These are phyloP conservation scores for Nemotelus nigrinus DNA, from an alignment of 2,888 invertebrate species.

Conservation along the genomic window DNA sequence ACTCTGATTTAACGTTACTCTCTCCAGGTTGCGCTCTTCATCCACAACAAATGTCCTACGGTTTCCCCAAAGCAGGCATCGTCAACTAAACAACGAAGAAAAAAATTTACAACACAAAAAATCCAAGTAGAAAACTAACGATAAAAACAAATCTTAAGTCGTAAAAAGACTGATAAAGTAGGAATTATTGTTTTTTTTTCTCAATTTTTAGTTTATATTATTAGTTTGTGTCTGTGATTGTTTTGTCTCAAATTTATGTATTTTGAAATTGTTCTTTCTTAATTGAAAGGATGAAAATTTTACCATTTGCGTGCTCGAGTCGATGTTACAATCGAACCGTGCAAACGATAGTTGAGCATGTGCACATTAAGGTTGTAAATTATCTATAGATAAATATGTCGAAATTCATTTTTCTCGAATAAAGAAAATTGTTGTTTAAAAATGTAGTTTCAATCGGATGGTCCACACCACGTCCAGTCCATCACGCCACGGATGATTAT, in stretches of 20 bases:
- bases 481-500: too few relatives aligned
- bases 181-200: neutral
- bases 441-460: too few relatives aligned
- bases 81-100: slow-evolving; percentile 33
- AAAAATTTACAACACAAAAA: neutral
- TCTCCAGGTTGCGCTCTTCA: slow-evolving; percentile 17
- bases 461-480: too few relatives aligned
- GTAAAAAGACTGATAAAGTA: slow-evolving; percentile 30
- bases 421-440: too few relatives aligned
- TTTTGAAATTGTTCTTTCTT: neutral
- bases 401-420: too few relatives aligned
- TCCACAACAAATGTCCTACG: slow-evolving; percentile 24
- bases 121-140: neutral
- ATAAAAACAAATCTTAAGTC: neutral
- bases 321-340: neutral
- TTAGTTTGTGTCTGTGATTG: slow-evolving; percentile 3
- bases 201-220: slow-evolving; percentile 1
- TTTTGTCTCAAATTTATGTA: slow-evolving; percentile 3
- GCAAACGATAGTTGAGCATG: too few relatives aligned
- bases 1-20: neutral
- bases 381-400: too few relatives aligned
- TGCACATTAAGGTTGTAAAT: too few relatives aligned
- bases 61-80: slow-evolving; percentile 43
- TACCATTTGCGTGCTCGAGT: neutral
- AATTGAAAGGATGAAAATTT: neutral